Evolutionary conservation across 2,797 vertebrate genomes (phyloP), one percentile per base, ranked within the genome.

Genomic region (Remorina albescens): DNA sequence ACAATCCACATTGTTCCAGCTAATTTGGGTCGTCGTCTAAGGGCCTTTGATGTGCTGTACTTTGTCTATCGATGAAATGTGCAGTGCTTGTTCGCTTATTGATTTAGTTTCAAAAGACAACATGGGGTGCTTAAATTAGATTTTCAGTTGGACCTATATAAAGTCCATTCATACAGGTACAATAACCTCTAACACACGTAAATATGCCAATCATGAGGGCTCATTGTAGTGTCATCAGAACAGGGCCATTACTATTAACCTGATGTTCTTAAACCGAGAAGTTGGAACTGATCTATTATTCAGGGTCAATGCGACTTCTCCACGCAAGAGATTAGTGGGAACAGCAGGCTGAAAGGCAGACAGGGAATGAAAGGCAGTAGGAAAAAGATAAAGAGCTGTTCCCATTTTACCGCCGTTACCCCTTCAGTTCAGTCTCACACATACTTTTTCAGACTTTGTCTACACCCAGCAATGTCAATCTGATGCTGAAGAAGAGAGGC

Each of bases 231-330:
- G 36, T 70, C 36, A 57, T 36, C 25, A 32, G 21, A 34, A 39
- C 10, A 28, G 34, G 25, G 37, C 47, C 36, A 32, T 77, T 55
- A 41, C 51, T 8, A 34, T 47, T 57, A 21, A 44, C 53, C 1
- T 62, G 46, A 49, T 70, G 60, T 51, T 74, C 32, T 47, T 60
- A 34, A 49, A 25, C 25, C 18, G 46, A 15, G 44, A 37, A 49
- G 69, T 62, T 60, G 15, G 41, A 79, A 64, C 41, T 30, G 64
- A 80, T 54, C 62, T 61, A 18, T 32, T 54, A 50, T 53, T 65
- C 65, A 58, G 67, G 69, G 72, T 70, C 58, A 47, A 57, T 49
- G 54, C n/a, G 59, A 1, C 42, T 57, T 46, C 42, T 58, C 37
- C 23, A 39, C 67, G 54, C 53, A 56, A 56, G 63, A 66, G 74